Percentiles rank a stretch among this genome's conserved stretches.
Evolutionary conservation across 2,888 invertebrate species (phyloP).

Genomic region (Adineta ricciae): DNA sequence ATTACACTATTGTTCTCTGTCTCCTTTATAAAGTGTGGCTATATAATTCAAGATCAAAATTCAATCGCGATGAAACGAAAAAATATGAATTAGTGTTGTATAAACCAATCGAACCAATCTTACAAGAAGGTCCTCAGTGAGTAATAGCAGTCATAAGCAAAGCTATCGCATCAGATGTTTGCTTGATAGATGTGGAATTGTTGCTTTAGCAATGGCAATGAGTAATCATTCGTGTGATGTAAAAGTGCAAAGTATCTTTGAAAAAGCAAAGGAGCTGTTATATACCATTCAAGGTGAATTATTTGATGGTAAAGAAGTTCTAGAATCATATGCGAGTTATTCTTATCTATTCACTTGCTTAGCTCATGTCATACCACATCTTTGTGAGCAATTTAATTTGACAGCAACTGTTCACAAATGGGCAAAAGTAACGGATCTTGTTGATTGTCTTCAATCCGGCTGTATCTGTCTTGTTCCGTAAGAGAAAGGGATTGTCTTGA

Average conservation of each 20-base stretch:
- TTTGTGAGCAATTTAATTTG: background rate
- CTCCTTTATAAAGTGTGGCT: background rate
- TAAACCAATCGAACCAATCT: background rate
- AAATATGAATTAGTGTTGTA: background rate
- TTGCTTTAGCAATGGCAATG: conserved; percentile 28
- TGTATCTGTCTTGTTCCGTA: background rate
- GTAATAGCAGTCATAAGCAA: background rate
- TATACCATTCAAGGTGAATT: conserved; percentile 33
- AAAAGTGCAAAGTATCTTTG: conserved; percentile 22
- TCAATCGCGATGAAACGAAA: background rate
- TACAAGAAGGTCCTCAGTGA: conserved; percentile 27
- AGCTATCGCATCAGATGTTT: background rate
- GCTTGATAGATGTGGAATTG: conserved; percentile 30
- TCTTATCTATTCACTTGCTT: background rate
- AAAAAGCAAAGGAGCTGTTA: conserved; percentile 22
- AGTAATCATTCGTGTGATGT: background rate
- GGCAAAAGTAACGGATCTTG: conserved; percentile 10
- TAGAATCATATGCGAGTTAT: background rate
- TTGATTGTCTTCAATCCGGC: background rate
- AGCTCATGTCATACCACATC: background rate
- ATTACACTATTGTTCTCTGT: background rate
- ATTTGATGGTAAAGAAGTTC: conserved; percentile 25
- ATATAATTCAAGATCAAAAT: background rate
- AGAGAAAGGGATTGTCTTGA: background rate
- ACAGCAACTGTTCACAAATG: background rate